These are phyloP conservation scores for Alosa alosa DNA, from an alignment of 2,113 vertebrate species.

Conservation along the genomic window DNA sequence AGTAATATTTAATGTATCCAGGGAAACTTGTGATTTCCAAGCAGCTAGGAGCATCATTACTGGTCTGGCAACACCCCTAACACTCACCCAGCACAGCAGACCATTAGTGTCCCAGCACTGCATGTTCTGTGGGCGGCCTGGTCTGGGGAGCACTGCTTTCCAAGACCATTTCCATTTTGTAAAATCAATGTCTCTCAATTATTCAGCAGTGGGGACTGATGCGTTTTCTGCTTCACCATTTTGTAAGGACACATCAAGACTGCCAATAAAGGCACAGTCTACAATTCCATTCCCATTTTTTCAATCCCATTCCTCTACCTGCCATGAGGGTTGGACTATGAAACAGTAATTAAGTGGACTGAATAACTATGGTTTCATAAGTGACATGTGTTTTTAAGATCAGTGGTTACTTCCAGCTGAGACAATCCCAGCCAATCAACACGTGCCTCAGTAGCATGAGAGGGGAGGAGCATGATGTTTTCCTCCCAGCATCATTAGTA, in stretches of 20 bases:
- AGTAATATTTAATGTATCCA: neutral
- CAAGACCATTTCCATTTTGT: constrained; percentile 39
- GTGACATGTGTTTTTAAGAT: no score
- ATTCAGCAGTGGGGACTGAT: constrained; percentile 51
- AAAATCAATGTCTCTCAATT: constrained; percentile 61
- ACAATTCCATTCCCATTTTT: no score
- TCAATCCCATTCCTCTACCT: no score
- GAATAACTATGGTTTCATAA: no score
- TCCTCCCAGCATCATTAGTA: no score
- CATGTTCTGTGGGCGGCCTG: neutral
- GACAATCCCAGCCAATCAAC: no score
- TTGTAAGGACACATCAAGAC: constrained; percentile 38
- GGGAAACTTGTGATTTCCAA: neutral
- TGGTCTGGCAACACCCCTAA: neutral
- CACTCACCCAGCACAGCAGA: neutral
- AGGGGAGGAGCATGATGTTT: no score
- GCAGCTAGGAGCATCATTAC: neutral
- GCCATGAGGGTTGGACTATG: no score
- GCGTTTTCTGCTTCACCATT: constrained; percentile 32
- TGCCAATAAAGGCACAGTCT: neutral
- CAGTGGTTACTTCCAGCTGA: no score
- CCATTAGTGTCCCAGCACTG: constrained; percentile 43
- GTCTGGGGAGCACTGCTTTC: constrained; percentile 27
- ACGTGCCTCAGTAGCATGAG: no score
- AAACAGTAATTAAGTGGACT: no score